A percentile compares a stretch with the other conserved stretches of the same genome.
These are phyloP conservation scores for Andrena bicolor DNA, from an alignment of 2,888 invertebrate genomes.

Conservation along the genomic window DNA sequence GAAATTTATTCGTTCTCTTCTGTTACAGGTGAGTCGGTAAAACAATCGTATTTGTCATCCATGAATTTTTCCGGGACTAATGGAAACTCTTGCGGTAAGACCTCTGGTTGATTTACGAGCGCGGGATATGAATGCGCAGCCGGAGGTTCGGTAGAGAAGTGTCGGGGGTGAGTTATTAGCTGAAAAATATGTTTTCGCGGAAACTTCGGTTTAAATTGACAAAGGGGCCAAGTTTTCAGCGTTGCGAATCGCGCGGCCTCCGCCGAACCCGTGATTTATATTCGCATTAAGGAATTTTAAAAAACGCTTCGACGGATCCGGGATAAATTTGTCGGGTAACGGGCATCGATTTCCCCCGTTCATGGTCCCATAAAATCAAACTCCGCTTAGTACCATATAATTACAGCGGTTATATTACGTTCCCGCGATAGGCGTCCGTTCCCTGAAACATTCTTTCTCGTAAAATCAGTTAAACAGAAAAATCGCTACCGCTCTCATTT, in stretches of 20 bases:
- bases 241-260: conserved; percentile 63
- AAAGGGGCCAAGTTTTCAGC: conserved; percentile 74
- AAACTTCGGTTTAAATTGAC: conserved; percentile 75
- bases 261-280: conserved; percentile 66
- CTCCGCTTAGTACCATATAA: not conserved
- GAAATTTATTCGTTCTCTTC: conserved; percentile 56
- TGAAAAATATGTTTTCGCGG: conserved; percentile 75
- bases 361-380: not conserved
- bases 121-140: conserved; percentile 72
- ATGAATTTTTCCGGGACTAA: conserved; percentile 74
- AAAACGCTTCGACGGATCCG: conserved; percentile 54
- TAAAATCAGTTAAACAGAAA: not conserved
- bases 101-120: conserved; percentile 73
- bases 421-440: not conserved
- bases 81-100: conserved; percentile 76
- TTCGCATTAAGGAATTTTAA: conserved; percentile 67
- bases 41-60: conserved; percentile 74
- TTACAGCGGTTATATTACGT: not conserved
- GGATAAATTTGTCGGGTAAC: conserved; percentile 34
- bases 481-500: not conserved
- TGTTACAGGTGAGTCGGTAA: conserved; percentile 75
- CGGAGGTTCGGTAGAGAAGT: conserved; percentile 69
- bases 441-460: not conserved
- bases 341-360: conserved; percentile 2
- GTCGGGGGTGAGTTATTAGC: conserved; percentile 76